A percentile compares a stretch with the other conserved stretches of the same genome.
phyloP scores from a whole-genome alignment of 2,113 vertebrate genomes.

The Rhagologus leucostigma region DNA sequence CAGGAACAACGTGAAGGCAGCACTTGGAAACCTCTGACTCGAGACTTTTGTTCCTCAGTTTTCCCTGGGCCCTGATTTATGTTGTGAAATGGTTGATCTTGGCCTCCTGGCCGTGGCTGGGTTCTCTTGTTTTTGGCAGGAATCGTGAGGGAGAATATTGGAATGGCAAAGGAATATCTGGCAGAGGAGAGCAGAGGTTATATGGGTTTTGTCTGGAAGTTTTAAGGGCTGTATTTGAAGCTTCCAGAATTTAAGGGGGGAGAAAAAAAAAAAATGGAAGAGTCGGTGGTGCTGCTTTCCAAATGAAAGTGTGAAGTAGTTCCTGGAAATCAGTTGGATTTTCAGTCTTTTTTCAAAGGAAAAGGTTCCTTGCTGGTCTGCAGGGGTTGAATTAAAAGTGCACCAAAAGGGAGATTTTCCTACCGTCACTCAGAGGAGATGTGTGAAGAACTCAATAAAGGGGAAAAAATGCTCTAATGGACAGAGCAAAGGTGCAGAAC shows the following conservation, averaged over 20 bases:
- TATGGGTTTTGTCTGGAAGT: neutral
- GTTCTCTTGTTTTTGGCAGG: conserved; percentile 3
- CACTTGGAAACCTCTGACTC: conserved; percentile 1
- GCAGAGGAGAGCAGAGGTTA: neutral
- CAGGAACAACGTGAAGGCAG: neutral
- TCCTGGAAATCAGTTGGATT: neutral
- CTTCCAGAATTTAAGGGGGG: neutral
- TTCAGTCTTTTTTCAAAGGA: neutral
- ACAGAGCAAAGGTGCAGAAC: neutral
- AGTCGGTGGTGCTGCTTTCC: neutral
- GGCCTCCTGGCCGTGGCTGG: neutral
- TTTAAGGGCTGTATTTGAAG: neutral
- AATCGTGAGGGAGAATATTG: neutral
- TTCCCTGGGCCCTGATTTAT: conserved; percentile 1
- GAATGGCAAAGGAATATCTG: neutral
- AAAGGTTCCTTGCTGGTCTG: neutral
- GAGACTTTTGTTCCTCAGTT: neutral
- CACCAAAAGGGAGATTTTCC: neutral
- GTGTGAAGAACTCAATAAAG: neutral
- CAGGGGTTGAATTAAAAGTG: neutral
- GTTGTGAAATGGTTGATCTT: conserved; percentile 22
- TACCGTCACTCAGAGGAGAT: neutral
- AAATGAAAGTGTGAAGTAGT: neutral
- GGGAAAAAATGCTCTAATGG: neutral
- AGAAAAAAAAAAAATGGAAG: neutral